Percentiles rank a stretch among this genome's conserved stretches.
These are phyloP conservation scores for Microctonus brassicae DNA, from an alignment of 2,888 invertebrate species.

Conservation along the genomic window DNA sequence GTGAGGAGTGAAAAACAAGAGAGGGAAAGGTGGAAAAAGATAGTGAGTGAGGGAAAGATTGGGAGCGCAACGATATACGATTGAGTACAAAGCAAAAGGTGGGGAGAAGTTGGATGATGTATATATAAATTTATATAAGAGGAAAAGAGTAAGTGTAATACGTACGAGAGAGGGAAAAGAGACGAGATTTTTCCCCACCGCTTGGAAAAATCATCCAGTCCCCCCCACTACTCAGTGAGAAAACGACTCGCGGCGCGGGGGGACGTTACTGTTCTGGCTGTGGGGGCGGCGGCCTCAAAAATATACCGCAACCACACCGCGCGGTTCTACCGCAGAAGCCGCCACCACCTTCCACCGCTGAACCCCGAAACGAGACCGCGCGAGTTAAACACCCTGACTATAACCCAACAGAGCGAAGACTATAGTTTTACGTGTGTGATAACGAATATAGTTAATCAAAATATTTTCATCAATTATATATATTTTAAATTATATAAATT, in stretches of 20 bases:
- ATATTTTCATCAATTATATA: too few relatives aligned
- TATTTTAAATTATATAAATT: too few relatives aligned
- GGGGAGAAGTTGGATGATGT: neutral
- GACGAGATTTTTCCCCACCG: slow-evolving; percentile 67
- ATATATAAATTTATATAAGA: too few relatives aligned
- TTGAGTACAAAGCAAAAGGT: neutral
- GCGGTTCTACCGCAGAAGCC: slow-evolving; percentile 70
- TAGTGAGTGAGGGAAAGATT: slow-evolving; percentile 26
- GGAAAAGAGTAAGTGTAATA: neutral
- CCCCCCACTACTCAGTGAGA: slow-evolving; percentile 52
- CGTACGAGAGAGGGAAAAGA: slow-evolving; percentile 27
- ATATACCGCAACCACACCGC: slow-evolving; percentile 70
- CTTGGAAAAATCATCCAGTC: slow-evolving; percentile 60
- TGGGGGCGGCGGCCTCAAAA: slow-evolving; percentile 70
- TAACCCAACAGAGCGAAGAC: slow-evolving; percentile 20
- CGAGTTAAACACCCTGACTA: slow-evolving; percentile 62
- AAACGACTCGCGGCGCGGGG: slow-evolving; percentile 50
- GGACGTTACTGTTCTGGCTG: slow-evolving; percentile 56
- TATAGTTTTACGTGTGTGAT: neutral
- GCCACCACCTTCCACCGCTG: slow-evolving; percentile 68
- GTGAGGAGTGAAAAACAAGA: slow-evolving; percentile 30
- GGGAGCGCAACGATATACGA: slow-evolving; percentile 15
- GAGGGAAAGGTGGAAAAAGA: too few relatives aligned
- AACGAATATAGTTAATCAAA: neutral
- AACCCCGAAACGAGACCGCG: slow-evolving; percentile 67